Base-by-base conservation (phyloP, 2,797 vertebrate genomes). In the Arremon aurantiirostris region DNA sequence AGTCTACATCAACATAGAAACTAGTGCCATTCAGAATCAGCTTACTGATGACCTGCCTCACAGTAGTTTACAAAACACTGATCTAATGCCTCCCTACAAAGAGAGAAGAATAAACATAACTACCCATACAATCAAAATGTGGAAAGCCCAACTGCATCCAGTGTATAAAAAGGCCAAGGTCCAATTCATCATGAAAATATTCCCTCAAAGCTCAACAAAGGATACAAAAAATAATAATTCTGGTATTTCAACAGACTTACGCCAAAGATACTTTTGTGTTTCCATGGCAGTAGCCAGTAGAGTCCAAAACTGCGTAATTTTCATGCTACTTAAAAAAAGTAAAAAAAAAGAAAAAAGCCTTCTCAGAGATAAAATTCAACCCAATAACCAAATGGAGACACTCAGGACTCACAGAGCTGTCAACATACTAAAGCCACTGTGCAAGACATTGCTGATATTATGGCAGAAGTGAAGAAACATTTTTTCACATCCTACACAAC, bases 391-490 rank as follows among this genome's bases (percentile, higher is more conserved):
- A 95, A 80, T 44, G 41, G 69, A 95, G 39, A 65, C 42, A 93
- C 61, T 91, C 70, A 75, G 81, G 86, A 86, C 82, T 83, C 60
- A 80, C 57, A 1, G 1, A 95, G 66, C 68, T 95, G 88, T 88
- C 90, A 95, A 89, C 86, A 44, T 79, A 87, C 75, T 90, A 95
- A 52, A 93, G 69, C 70, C 95, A 84, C 84, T 77, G 89, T 87
- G 93, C 18, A 22, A 95, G 94, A 96, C 96, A 88, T 77, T 94
- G 95, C 52, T 93, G 75, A 95, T 96, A 91, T 93, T 93, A 95
- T 69, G 76, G 92, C 85, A 94, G 72, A 89, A 96, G 71, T 77
- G 86, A 95, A 82, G 60, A 95, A 92, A 93, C 64, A 91, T 94
- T 95, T 96, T 92, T 92, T 90, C 95, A 95, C 83, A 80, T 88